Evolutionary conservation across 1,140 invertebrate species (phyloP).

Genomic region (Ladona fulva): DNA sequence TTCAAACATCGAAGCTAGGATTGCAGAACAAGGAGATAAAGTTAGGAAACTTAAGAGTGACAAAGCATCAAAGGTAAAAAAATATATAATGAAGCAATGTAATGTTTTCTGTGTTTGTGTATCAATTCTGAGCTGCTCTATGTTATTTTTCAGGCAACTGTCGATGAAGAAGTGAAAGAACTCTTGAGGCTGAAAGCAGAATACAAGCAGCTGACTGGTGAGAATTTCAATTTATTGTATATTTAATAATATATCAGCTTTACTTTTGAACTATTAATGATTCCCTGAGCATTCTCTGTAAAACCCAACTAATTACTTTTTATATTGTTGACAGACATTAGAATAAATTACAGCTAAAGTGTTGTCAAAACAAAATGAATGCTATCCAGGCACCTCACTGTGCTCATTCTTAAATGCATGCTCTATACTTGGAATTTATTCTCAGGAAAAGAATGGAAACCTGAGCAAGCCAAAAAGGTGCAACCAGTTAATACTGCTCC

Average conservation of each 20-base stretch:
- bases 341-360: too few relatives aligned
- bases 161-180: slow-evolving; percentile 63
- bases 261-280: too few relatives aligned
- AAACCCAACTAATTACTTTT: too few relatives aligned
- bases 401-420: too few relatives aligned
- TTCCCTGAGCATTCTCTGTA: too few relatives aligned
- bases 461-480: background rate
- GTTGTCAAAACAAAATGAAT: too few relatives aligned
- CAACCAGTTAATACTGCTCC: background rate
- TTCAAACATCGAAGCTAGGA: slow-evolving; percentile 43
- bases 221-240: slow-evolving; percentile 42
- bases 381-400: too few relatives aligned
- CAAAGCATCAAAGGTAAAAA: slow-evolving; percentile 43
- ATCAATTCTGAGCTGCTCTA: background rate
- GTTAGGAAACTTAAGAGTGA: slow-evolving; percentile 56
- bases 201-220: slow-evolving; percentile 65
- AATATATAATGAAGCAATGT: background rate
- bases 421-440: background rate
- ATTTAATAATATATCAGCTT: background rate
- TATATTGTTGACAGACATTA: too few relatives aligned
- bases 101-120: background rate
- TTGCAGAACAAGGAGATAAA: slow-evolving; percentile 60
- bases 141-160: slow-evolving; percentile 42
- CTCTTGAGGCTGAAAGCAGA: slow-evolving; percentile 66
- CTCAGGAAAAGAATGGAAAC: background rate